Evolutionary conservation across 2,888 invertebrate genomes (phyloP).

Genomic region (Aphrophora alni): DNA sequence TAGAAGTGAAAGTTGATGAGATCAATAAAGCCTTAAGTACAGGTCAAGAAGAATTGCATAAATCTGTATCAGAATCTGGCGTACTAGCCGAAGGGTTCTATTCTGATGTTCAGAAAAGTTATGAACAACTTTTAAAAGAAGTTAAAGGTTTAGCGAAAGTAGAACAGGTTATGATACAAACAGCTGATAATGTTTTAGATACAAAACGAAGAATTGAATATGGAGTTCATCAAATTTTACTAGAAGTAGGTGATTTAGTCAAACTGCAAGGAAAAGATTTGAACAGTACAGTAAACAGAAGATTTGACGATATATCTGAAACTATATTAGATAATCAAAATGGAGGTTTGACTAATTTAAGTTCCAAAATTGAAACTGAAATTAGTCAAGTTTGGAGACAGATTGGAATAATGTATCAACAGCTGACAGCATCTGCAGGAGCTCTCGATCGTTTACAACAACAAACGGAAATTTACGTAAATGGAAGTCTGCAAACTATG

Average conservation of each 20-base stretch:
- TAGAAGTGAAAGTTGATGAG: slow-evolving; percentile 63
- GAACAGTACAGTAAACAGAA: slow-evolving; percentile 69
- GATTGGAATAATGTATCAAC: slow-evolving; percentile 87
- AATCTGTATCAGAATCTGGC: slow-evolving; percentile 65
- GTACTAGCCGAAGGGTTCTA: slow-evolving; percentile 64
- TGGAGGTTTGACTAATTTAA: slow-evolving; percentile 74
- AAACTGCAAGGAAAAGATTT: slow-evolving; percentile 66
- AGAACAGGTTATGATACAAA: slow-evolving; percentile 79
- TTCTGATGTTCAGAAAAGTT: slow-evolving; percentile 63
- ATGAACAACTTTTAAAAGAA: slow-evolving; percentile 61
- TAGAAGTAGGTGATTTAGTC: slow-evolving; percentile 75
- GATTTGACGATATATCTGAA: slow-evolving; percentile 73
- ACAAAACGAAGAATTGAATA: slow-evolving; percentile 85
- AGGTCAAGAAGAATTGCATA: slow-evolving; percentile 63
- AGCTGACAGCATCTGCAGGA: slow-evolving; percentile 76
- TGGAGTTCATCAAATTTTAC: slow-evolving; percentile 79
- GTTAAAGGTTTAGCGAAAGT: slow-evolving; percentile 70
- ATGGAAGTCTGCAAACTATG: slow-evolving; percentile 77
- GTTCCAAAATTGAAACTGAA: slow-evolving; percentile 77
- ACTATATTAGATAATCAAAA: slow-evolving; percentile 75
- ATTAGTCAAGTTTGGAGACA: slow-evolving; percentile 89
- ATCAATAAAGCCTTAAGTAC: slow-evolving; percentile 61
- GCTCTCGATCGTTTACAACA: slow-evolving; percentile 77
- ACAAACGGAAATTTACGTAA: slow-evolving; percentile 80
- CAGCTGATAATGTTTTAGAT: slow-evolving; percentile 83